phyloP scores from a whole-genome alignment of 2,797 vertebrate species.

The Chaunax sp. region DNA sequence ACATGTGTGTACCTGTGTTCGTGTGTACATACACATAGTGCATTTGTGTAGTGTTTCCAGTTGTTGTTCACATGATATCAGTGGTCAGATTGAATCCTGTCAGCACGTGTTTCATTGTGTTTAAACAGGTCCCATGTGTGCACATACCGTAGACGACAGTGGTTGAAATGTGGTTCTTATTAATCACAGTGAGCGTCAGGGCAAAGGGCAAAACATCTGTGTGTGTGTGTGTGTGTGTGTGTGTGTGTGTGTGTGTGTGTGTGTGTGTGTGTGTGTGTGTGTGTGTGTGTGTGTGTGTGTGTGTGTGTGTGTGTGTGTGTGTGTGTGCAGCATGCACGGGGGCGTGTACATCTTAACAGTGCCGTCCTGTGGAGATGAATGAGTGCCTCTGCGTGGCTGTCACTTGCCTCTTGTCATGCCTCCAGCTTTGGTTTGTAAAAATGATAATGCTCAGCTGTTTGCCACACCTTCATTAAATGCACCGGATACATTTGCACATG shows the following conservation, averaged over 20 bases:
- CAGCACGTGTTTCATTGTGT: slow-evolving; percentile 46
- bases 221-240: neutral
- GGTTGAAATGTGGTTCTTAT: slow-evolving; percentile 15
- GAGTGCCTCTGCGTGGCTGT: slow-evolving; percentile 61
- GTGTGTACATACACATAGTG: slow-evolving; percentile 9
- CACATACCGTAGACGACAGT: slow-evolving; percentile 2
- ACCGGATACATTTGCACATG: no score
- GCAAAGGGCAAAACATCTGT: neutral
- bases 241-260: slow-evolving; percentile 8
- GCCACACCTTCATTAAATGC: neutral
- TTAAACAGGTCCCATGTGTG: slow-evolving; percentile 35
- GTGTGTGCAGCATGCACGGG: slow-evolving; percentile 8
- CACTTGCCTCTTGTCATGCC: slow-evolving; percentile 31
- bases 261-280: neutral
- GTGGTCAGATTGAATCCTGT: slow-evolving; percentile 8
- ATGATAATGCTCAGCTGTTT: neutral
- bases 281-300: slow-evolving; percentile 8
- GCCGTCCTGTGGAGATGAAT: slow-evolving; percentile 53
- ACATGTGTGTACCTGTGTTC: slow-evolving; percentile 12
- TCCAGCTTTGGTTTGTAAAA: neutral
- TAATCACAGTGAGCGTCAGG: slow-evolving; percentile 37
- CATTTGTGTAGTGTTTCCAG: neutral
- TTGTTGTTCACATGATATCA: slow-evolving; percentile 47
- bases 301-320: slow-evolving; percentile 21
- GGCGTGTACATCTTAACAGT: slow-evolving; percentile 56